These are phyloP conservation scores for Artibeus jamaicensis DNA, from an alignment of 2,797 vertebrate genomes.

Conservation along the genomic window DNA sequence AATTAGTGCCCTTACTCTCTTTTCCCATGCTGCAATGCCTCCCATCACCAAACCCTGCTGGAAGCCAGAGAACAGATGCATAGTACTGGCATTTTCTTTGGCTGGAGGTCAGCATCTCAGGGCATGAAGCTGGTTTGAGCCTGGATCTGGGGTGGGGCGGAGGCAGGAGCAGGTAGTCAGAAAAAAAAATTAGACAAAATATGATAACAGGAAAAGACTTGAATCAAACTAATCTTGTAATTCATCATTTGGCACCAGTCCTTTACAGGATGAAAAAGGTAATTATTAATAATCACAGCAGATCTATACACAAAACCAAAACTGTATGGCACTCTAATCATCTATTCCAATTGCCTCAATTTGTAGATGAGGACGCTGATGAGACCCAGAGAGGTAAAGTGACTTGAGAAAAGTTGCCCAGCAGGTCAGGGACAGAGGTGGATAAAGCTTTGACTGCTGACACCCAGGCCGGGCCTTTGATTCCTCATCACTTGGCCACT, in stretches of 20 bases:
- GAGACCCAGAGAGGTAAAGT: background rate
- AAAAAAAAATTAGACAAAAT: background rate
- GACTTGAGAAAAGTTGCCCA: background rate
- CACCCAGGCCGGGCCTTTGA: background rate
- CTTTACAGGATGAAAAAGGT: background rate
- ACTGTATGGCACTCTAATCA: background rate
- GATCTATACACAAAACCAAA: background rate
- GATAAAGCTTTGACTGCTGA: background rate
- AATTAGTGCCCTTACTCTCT: background rate
- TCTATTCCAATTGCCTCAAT: background rate
- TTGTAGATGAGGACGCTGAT: background rate
- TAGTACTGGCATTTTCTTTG: background rate
- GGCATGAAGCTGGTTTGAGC: background rate
- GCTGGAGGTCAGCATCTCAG: background rate
- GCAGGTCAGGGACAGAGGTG: background rate
- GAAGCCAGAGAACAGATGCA: background rate
- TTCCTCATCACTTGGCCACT: background rate
- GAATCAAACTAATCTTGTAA: background rate
- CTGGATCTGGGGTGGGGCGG: background rate
- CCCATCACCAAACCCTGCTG: background rate
- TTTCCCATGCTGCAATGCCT: background rate
- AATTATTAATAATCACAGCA: background rate
- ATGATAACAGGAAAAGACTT: background rate
- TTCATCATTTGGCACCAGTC: background rate
- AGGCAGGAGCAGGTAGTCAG: background rate